A percentile compares a stretch with the other conserved stretches of the same genome.
Conservation (phyloP, 2,113 vertebrate genomes). For the Oxygymnocypris stewartii region DNA sequence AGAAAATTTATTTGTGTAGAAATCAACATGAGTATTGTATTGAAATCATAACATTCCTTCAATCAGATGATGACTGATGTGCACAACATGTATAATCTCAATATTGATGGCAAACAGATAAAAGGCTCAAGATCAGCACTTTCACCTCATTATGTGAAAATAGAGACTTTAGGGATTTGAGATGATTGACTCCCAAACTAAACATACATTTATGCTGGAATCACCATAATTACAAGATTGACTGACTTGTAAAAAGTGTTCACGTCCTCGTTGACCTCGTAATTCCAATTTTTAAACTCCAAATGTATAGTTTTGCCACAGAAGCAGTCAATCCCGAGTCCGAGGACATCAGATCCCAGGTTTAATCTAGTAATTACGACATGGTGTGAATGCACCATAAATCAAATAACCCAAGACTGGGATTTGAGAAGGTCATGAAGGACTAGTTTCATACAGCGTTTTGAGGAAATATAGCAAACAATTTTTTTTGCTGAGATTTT, state of each 20-base stretch:
- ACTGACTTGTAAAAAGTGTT: background rate
- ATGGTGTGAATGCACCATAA: background rate
- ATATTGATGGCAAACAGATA: background rate
- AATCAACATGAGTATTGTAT: background rate
- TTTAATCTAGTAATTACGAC: background rate
- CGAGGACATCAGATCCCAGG: background rate
- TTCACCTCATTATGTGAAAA: conserved; percentile 35
- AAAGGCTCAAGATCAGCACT: conserved; percentile 11
- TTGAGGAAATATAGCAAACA: conserved; percentile 16
- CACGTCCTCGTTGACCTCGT: background rate
- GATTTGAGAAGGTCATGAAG: background rate
- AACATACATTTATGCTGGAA: background rate
- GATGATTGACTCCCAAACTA: conserved; percentile 24
- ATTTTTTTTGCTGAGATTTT: conserved; percentile 3
- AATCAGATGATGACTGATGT: background rate
- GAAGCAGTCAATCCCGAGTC: background rate
- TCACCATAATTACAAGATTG: background rate
- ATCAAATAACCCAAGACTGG: background rate
- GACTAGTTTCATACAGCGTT: background rate
- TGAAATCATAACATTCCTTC: background rate
- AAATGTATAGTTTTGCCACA: background rate
- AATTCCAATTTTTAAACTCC: background rate
- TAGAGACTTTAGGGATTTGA: conserved; percentile 20
- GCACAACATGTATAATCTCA: background rate
- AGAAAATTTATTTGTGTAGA: background rate